Evolutionary conservation across 2,113 vertebrate genomes (phyloP).

Genomic region (Eublepharis macularius): DNA sequence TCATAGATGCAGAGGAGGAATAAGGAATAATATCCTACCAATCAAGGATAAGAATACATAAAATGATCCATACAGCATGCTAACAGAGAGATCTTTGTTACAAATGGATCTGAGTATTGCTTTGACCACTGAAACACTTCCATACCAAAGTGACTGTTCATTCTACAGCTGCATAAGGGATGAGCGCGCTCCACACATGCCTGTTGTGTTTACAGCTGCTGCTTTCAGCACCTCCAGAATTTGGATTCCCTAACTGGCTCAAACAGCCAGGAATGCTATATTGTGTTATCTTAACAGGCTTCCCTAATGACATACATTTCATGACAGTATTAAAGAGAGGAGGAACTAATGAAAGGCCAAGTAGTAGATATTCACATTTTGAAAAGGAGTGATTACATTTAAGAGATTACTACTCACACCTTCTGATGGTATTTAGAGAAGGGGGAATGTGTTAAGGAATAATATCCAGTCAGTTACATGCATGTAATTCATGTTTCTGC

Average conservation of each 20-base stretch:
- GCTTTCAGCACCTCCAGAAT: background rate
- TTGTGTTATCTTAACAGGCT: background rate
- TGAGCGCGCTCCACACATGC: background rate
- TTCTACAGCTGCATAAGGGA: rapidly evolving
- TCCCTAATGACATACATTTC: rapidly evolving
- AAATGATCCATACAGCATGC: rapidly evolving
- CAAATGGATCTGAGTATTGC: background rate
- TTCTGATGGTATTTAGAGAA: background rate
- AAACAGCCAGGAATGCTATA: background rate
- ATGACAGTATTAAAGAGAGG: conserved; percentile 12
- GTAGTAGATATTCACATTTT: background rate
- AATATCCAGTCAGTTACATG: background rate
- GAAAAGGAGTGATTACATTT: background rate
- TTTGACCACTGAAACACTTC: background rate
- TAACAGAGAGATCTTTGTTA: background rate
- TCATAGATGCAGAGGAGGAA: no score
- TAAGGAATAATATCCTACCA: background rate
- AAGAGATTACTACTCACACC: background rate
- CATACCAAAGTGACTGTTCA: background rate
- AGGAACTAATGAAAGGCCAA: background rate
- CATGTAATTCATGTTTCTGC: background rate
- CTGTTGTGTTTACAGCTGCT: background rate
- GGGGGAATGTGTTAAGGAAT: conserved; percentile 21
- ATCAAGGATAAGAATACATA: background rate
- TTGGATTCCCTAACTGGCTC: background rate